These are phyloP conservation scores for Samia ricini DNA, from an alignment of 1,140 invertebrate genomes.

Conservation along the genomic window DNA sequence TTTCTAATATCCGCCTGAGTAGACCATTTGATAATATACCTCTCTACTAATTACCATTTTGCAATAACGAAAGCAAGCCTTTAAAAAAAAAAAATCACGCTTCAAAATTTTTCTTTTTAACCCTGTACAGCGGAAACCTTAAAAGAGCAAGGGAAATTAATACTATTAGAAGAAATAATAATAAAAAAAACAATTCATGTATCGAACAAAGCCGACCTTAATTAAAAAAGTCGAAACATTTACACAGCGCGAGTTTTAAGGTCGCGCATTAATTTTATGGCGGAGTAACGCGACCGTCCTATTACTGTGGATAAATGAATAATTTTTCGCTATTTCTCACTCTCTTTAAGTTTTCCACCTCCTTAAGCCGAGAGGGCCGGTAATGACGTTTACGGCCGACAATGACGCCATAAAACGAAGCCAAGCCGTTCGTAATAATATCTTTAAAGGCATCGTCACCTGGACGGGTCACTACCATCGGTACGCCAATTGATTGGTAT, in stretches of 20 bases:
- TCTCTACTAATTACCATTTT: too few relatives aligned
- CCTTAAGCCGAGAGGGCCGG: slow-evolving; percentile 32
- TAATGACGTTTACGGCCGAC: slow-evolving; percentile 45
- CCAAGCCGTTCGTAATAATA: slow-evolving; percentile 34
- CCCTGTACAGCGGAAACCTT: background rate
- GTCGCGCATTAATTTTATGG: background rate
- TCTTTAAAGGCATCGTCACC: slow-evolving; percentile 26
- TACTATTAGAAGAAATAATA: background rate
- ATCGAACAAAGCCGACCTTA: background rate
- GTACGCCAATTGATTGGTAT: too few relatives aligned
- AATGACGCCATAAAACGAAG: slow-evolving; percentile 49
- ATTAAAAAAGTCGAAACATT: background rate
- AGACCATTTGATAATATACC: too few relatives aligned
- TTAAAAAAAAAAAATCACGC: too few relatives aligned
- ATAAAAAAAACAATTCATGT: background rate
- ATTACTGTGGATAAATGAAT: slow-evolving; percentile 28
- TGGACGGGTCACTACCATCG: background rate
- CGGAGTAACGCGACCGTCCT: background rate
- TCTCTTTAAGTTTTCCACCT: slow-evolving; percentile 41
- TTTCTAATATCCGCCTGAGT: too few relatives aligned
- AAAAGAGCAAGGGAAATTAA: background rate
- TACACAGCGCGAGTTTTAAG: background rate
- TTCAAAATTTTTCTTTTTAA: background rate
- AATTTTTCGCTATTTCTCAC: slow-evolving; percentile 30
- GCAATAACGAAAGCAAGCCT: too few relatives aligned